Base-by-base conservation (phyloP, 2,888 invertebrate species). In the Megastigmus dorsalis region DNA sequence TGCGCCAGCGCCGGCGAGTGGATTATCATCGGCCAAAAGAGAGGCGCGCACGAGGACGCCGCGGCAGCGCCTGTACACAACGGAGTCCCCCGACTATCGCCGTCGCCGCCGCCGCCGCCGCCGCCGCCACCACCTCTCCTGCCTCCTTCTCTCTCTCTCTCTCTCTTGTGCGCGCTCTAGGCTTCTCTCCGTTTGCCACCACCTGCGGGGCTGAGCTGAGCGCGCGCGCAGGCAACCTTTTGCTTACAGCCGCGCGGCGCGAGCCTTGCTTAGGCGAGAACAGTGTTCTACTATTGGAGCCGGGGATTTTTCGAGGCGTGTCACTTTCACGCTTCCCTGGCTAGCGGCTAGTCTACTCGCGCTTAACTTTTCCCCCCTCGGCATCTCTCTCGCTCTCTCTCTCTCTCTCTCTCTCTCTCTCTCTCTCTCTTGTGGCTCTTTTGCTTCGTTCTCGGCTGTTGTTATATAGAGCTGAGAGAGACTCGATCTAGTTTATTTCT, bases 261-360 rank as follows among this genome's bases (percentile, higher is more conserved):
- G 26, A 1, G 6, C 10, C 50, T n/a, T n/a, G n/a, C n/a, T n/a
- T n/a, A n/a, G n/a, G n/a, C 18, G 57, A 57, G 45, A 10, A 28
- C 15, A 60, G 43, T 52, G 68, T 10, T 67, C 71, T 59, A 75
- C 76, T 73, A 76, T 76, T 76, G 76, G 76, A 76, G 41, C 50
- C 43, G 38, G 20, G 33, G 36, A 45, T 71, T 73, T 70, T 66
- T 74, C 70, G 62, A 76, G 76, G 76, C 76, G 76, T 76, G 76
- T 76, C 76, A 62, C 68, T 76, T 74, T 76, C 76, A 66, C 66
- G 59, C 67, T 72, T 13, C 7, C 54, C 48, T 7, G n/a, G n/a
- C n/a, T n/a, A n/a, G n/a, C 23, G 48, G 7, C 6, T 10, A 10
- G n/a, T 20, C 33, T 62, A 33, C 13, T 48, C n/a, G n/a, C n/a